These are phyloP conservation scores for Drosophila phalerata DNA, from an alignment of 2,888 invertebrate genomes.

Conservation along the genomic window DNA sequence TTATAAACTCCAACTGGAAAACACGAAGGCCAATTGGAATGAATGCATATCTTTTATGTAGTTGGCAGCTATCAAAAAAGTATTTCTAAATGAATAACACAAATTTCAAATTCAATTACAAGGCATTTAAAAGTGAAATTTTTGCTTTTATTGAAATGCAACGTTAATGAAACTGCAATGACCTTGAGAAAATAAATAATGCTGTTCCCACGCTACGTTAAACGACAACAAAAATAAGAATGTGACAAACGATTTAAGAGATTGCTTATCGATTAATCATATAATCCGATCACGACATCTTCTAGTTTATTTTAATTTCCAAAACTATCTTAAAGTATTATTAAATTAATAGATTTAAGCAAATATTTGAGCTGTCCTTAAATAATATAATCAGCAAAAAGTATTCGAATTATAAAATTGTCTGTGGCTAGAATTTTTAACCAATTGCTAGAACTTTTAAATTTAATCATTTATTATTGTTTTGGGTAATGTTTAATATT, in stretches of 20 bases:
- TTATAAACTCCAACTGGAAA: conserved; percentile 23
- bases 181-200: conserved; percentile 26
- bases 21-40: conserved; percentile 32
- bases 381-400: too few relatives aligned
- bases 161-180: conserved; percentile 21
- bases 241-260: not conserved
- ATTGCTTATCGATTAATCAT: conserved; percentile 1
- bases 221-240: not conserved
- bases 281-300: not conserved
- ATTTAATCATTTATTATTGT: not conserved
- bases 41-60: conserved; percentile 31
- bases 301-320: not conserved
- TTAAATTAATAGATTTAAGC: not conserved
- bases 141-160: conserved; percentile 3
- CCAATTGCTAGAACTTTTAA: not conserved
- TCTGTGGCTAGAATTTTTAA: not conserved
- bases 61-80: not conserved
- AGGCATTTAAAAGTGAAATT: conserved; percentile 24
- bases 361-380: not conserved
- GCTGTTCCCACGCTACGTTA: conserved; percentile 9
- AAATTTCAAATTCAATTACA: conserved; percentile 19
- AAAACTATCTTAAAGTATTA: not conserved
- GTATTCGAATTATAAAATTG: too few relatives aligned
- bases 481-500: not conserved
- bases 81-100: conserved; percentile 24